A percentile compares a stretch with the other conserved stretches of the same genome.
Evolutionary conservation across 2,113 vertebrate genomes (phyloP).

Genomic region (Austrofundulus limnaeus): DNA sequence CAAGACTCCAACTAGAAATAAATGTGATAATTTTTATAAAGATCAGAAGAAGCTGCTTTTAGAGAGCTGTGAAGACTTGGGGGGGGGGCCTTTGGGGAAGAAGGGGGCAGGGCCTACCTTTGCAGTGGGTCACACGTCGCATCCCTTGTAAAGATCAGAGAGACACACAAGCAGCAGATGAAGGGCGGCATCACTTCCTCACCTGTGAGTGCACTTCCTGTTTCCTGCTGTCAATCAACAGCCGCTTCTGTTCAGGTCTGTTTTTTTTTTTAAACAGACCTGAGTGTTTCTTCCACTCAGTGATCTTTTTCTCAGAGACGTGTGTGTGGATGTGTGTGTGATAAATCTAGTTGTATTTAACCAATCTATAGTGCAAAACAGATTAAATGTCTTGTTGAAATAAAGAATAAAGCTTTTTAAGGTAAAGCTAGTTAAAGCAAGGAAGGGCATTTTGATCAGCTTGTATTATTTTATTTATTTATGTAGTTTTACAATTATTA

Average conservation of each 20-base stretch:
- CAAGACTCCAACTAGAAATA: neutral
- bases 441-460: too few relatives aligned
- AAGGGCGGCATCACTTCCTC: constrained; percentile 62
- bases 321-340: too few relatives aligned
- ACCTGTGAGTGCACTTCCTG: constrained; percentile 41
- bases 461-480: too few relatives aligned
- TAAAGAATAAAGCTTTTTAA: too few relatives aligned
- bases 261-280: constrained; percentile 10
- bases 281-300: constrained; percentile 10
- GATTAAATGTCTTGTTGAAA: too few relatives aligned
- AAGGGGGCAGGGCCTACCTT: constrained; percentile 89
- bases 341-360: too few relatives aligned
- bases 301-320: neutral
- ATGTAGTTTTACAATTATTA: too few relatives aligned
- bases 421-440: too few relatives aligned
- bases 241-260: constrained; percentile 17
- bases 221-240: constrained; percentile 27
- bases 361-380: too few relatives aligned
- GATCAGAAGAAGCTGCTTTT: constrained; percentile 16
- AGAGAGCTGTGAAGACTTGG: constrained; percentile 62
- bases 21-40: neutral
- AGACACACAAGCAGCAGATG: constrained; percentile 90
- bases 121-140: constrained; percentile 97
- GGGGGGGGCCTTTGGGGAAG: constrained; percentile 5
- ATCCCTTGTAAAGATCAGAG: constrained; percentile 96